These are phyloP conservation scores for Loriculus beryllinus DNA, from an alignment of 2,797 vertebrate species.

Conservation along the genomic window DNA sequence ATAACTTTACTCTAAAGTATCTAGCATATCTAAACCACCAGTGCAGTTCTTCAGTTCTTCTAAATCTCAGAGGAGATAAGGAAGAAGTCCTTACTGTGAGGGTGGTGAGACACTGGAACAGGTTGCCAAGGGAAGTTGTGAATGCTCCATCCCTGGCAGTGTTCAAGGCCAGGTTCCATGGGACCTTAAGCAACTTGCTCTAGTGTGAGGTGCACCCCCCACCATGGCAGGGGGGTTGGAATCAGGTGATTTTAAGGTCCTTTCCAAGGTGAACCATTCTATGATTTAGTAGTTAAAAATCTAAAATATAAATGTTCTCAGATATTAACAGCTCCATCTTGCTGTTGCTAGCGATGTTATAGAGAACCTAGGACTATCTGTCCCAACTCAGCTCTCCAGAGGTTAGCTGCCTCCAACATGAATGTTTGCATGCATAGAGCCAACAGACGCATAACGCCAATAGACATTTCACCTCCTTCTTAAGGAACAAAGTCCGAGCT, in stretches of 20 bases:
- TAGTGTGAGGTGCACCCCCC: not conserved
- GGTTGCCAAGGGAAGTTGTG: not conserved
- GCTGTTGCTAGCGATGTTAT: not conserved
- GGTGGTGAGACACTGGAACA: not conserved
- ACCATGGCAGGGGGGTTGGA: not conserved
- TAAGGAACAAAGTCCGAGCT: conserved; percentile 31
- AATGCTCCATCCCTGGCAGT: not conserved
- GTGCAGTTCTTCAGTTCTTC: not conserved
- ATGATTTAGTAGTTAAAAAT: not conserved
- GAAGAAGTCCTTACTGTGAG: not conserved
- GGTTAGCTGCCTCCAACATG: not conserved
- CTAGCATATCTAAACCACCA: not conserved
- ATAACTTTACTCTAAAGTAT: not conserved
- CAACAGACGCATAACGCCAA: no score
- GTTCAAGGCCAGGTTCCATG: not conserved
- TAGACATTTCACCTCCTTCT: not conserved
- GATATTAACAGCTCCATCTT: not conserved
- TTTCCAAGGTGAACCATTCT: not conserved
- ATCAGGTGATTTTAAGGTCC: not conserved
- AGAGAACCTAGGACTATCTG: not conserved
- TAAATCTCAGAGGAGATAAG: not conserved
- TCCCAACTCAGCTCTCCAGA: not conserved
- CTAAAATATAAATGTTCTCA: not conserved
- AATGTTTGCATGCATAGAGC: not conserved
- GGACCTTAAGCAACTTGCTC: not conserved